Evolutionary conservation across 2,113 vertebrate genomes (phyloP), one percentile per base, ranked within the genome.

Genomic region (Pandion haliaetus): DNA sequence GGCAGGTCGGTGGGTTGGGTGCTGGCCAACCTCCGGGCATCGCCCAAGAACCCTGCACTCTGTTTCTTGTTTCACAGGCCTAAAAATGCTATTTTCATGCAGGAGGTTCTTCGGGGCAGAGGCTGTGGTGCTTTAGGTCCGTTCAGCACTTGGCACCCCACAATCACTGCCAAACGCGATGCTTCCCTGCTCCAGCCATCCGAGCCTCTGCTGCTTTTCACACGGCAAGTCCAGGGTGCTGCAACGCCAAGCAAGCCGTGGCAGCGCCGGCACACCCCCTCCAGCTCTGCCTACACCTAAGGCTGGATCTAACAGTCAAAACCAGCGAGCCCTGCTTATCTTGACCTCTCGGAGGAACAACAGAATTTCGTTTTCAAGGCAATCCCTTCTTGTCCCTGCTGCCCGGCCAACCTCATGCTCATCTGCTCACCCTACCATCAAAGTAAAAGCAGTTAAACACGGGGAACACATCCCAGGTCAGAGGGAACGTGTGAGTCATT

Each of bases 121-220:
- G 47, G 61, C 73, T 5, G 18, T 0, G 5, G 32, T 8, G 40
- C 57, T 34, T 8, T 3, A 5, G 31, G 7, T 21, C 28, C 1
- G 1, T 18, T 5, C 61, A 8, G 50, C 15, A 5, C 44, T 24
- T 12, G 7, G 85, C 23, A 12, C 65, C 29, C 19, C 21, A 4
- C 0, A 2, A 9, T 10, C 3, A 1, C 50, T 18, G 15, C 58
- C 45, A 19, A 16, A 36, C 29, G 32, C 18, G 1, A 6, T 2
- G 1, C 5, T 2, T 6, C 58, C 42, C 49, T 0, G 17, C 38
- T 59, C 67, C 32, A 0, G 31, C 32, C 4, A 2, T 3, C 12
- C 3, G 24, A 28, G 45, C 23, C 8, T 4, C 63, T 18, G 21
- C 23, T 19, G 50, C 17, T 36, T 52, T 45, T n/a, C 4, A 3